phyloP scores from a whole-genome alignment of 2,113 vertebrate genomes.

The Patagioenas fasciata region DNA sequence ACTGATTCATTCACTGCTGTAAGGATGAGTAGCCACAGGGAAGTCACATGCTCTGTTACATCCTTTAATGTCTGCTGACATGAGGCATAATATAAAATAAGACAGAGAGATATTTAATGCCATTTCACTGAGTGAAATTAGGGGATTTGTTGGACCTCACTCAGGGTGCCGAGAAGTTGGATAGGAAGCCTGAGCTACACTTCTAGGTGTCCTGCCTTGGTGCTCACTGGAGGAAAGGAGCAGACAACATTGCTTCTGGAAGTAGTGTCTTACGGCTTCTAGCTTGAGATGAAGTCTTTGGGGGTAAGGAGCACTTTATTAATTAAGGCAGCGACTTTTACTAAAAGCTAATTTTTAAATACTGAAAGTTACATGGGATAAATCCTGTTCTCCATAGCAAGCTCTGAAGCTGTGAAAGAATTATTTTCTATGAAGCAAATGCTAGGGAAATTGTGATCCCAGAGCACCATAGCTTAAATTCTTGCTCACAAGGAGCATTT shows the following conservation, averaged over 20 bases:
- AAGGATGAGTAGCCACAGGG: not conserved
- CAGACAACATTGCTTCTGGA: not conserved
- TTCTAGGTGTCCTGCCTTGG: accelerated
- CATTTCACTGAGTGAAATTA: not conserved
- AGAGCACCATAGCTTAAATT: not conserved
- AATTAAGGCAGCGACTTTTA: not conserved
- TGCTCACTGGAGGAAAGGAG: not conserved
- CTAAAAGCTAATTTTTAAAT: not conserved
- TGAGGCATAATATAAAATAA: not conserved
- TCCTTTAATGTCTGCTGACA: not conserved
- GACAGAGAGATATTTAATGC: not conserved
- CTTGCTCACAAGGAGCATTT: not conserved
- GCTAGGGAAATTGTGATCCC: not conserved
- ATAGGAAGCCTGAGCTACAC: not conserved
- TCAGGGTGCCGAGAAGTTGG: not conserved
- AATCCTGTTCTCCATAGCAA: not conserved
- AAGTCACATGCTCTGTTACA: not conserved
- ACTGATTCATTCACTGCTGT: not conserved
- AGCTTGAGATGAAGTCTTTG: not conserved
- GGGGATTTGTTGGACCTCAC: not conserved
- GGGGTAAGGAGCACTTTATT: not conserved
- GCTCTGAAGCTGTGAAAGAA: not conserved
- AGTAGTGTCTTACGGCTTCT: not conserved
- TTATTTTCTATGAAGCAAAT: not conserved
- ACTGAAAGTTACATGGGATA: not conserved